Evolutionary conservation across 2,888 invertebrate genomes (phyloP).

Genomic region (Nasonovia ribisnigri): DNA sequence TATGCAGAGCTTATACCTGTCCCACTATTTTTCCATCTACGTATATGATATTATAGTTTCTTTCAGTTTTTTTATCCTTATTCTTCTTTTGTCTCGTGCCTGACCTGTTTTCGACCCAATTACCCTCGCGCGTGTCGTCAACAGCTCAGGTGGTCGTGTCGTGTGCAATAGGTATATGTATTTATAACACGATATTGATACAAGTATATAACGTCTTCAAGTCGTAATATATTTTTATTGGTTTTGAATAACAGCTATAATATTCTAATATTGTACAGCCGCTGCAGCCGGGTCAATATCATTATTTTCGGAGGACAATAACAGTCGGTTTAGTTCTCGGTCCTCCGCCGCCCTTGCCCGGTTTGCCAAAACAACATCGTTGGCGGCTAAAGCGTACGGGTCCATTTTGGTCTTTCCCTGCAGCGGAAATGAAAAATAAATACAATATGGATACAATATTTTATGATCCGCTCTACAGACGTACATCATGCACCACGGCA

Average conservation of each 20-base stretch:
- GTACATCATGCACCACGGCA: neutral
- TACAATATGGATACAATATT: neutral
- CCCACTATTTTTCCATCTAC: neutral
- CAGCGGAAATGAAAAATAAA: neutral
- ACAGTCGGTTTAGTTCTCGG: constrained; percentile 3
- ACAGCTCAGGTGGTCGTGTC: neutral
- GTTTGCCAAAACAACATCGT: neutral
- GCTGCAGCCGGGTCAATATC: neutral
- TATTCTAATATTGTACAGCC: neutral
- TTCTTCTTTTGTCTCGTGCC: neutral
- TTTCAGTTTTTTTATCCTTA: neutral
- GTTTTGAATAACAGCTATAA: neutral
- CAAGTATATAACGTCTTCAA: neutral
- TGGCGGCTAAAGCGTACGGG: constrained; percentile 19
- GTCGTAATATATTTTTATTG: neutral
- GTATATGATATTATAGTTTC: neutral
- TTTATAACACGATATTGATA: neutral
- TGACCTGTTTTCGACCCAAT: neutral
- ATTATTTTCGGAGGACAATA: neutral
- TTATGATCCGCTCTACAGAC: neutral
- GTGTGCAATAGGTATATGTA: neutral
- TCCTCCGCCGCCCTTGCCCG: neutral
- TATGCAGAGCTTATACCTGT: neutral
- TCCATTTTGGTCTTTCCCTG: constrained; percentile 20
- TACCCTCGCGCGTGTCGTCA: neutral